phyloP scores from a whole-genome alignment of 2,797 vertebrate genomes.

The Tragelaphus eurycerus region DNA sequence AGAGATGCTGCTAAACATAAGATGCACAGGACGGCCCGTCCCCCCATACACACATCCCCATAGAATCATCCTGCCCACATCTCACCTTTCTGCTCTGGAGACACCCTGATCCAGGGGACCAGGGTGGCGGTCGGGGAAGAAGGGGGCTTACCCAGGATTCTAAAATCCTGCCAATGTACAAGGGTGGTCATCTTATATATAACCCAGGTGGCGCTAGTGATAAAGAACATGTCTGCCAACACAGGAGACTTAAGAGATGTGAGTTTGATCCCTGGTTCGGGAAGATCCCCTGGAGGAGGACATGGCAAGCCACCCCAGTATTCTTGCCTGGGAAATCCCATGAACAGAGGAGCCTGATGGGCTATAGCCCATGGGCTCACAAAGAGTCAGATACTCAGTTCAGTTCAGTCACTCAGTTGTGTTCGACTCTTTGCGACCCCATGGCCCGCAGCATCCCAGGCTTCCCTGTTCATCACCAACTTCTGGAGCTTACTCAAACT shows the following conservation, averaged over 20 bases:
- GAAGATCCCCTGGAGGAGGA: neutral
- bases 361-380: neutral
- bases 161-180: neutral
- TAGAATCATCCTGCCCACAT: neutral
- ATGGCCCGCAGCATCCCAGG: neutral
- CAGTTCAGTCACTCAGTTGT: neutral
- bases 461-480: neutral
- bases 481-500: neutral
- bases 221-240: neutral
- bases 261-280: neutral
- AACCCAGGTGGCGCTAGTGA: neutral
- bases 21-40: neutral
- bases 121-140: neutral
- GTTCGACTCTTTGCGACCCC: neutral
- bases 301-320: neutral
- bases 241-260: neutral
- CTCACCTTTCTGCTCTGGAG: neutral
- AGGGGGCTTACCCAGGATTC: neutral
- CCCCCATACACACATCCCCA: rapidly evolving
- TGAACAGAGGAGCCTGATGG: neutral
- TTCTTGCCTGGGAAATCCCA: neutral
- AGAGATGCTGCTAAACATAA: neutral
- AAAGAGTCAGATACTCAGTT: neutral
- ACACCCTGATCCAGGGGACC: neutral
- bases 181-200: neutral